These are phyloP conservation scores for Hydrocynus forskahlii DNA, from an alignment of 2,797 vertebrate genomes.

Conservation along the genomic window DNA sequence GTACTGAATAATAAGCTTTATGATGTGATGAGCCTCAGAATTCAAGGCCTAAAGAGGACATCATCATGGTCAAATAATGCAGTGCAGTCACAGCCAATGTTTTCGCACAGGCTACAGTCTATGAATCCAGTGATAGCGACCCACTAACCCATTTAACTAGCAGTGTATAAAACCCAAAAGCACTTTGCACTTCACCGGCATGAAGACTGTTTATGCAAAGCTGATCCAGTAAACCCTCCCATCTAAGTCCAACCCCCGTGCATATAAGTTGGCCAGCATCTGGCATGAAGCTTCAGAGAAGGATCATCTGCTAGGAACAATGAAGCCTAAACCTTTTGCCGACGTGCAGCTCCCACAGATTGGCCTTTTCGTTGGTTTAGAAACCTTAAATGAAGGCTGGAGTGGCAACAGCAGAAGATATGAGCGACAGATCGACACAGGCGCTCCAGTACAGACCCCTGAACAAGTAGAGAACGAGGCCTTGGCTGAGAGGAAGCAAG, in stretches of 20 bases:
- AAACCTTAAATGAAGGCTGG: not conserved
- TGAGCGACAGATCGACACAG: conserved; percentile 30
- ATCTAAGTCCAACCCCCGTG: not conserved
- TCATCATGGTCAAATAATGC: not conserved
- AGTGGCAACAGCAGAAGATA: conserved; percentile 10
- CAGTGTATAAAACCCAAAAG: not conserved
- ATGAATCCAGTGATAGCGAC: not conserved
- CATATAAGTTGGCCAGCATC: not conserved
- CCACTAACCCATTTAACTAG: not conserved
- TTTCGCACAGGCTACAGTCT: not conserved
- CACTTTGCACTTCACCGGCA: not conserved
- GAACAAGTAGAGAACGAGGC: not conserved
- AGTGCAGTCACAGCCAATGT: not conserved
- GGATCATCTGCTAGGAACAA: conserved; percentile 8
- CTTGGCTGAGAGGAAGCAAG: not conserved
- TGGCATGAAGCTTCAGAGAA: conserved; percentile 12
- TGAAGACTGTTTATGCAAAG: conserved; percentile 5
- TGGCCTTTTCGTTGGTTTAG: not conserved
- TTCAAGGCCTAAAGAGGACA: not conserved
- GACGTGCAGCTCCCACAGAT: conserved; percentile 24
- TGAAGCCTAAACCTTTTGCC: conserved; percentile 46
- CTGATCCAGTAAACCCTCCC: conserved; percentile 32
- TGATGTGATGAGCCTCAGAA: not conserved
- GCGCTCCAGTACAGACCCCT: not conserved
- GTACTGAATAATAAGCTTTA: not conserved